Conservation (phyloP, 2,113 vertebrate species). For the Cyphomyrus plagiostoma region DNA sequence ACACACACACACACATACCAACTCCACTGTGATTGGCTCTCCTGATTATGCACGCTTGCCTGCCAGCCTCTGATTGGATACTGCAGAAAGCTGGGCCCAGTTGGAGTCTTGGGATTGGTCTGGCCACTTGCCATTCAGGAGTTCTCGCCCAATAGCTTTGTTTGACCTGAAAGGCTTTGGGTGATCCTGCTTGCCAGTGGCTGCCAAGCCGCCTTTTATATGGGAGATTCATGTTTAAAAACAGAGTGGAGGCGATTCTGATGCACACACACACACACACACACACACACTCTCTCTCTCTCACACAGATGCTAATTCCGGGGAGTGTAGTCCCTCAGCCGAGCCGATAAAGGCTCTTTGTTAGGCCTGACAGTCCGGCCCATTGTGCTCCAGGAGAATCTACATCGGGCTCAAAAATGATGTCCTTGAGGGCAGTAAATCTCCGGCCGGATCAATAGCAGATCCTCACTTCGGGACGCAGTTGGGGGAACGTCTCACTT, state of each 20-base stretch:
- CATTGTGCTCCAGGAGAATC: neutral
- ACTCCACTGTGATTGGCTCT: neutral
- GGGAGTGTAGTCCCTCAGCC: neutral
- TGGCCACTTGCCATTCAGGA: neutral
- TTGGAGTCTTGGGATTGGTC: neutral
- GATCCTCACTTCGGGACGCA: neutral
- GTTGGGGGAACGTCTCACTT: neutral
- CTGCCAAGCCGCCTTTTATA: neutral
- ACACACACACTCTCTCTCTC: neutral
- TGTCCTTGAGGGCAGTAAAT: neutral
- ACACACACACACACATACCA: neutral
- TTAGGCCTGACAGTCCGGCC: neutral
- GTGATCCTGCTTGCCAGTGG: neutral
- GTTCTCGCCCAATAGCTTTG: neutral
- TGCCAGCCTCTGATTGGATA: constrained; percentile 13
- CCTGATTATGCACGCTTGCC: neutral
- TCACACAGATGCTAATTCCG: constrained; percentile 7
- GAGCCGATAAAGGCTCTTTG: neutral
- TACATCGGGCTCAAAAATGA: neutral
- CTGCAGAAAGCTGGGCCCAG: neutral
- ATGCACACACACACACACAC: neutral
- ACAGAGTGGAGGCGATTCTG: neutral
- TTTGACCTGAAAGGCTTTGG: neutral
- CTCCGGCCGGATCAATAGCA: neutral
- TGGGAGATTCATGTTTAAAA: neutral